phyloP scores from a whole-genome alignment of 2,113 vertebrate genomes.

The Mugil cephalus region DNA sequence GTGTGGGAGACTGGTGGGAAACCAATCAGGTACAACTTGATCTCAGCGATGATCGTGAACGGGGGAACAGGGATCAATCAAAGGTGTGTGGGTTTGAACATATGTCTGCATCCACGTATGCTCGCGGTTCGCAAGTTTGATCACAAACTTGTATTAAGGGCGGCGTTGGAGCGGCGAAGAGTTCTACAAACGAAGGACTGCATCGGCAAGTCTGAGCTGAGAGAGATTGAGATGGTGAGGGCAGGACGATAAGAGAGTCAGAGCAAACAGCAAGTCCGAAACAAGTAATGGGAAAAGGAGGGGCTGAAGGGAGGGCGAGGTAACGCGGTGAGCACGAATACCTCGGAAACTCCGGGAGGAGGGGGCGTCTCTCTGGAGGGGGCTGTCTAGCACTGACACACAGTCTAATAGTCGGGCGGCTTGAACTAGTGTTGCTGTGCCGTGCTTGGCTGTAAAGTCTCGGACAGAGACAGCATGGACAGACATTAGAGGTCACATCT shows the following conservation, averaged over 20 bases:
- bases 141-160: slow-evolving; percentile 33
- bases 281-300: slow-evolving; percentile 68
- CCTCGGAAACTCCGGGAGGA: slow-evolving; percentile 23
- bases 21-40: slow-evolving; percentile 45
- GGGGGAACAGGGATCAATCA: slow-evolving; percentile 17
- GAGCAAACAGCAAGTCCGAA: slow-evolving; percentile 54
- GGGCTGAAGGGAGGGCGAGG: slow-evolving; percentile 31
- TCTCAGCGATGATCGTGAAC: slow-evolving; percentile 10
- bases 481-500: slow-evolving; percentile 63
- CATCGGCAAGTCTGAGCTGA: slow-evolving; percentile 39
- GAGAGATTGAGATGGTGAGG: slow-evolving; percentile 52
- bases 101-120: neutral
- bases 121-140: too few species aligned
- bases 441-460: slow-evolving; percentile 18
- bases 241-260: slow-evolving; percentile 63
- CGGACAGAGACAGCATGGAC: slow-evolving; percentile 27
- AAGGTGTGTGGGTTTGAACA: slow-evolving; percentile 18
- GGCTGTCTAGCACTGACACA: slow-evolving; percentile 19
- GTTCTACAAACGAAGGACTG: slow-evolving; percentile 53
- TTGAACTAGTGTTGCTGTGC: slow-evolving; percentile 22
- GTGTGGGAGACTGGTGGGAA: slow-evolving; percentile 39
- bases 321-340: slow-evolving; percentile 18
- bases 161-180: slow-evolving; percentile 34
- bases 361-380: too few species aligned
- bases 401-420: slow-evolving; percentile 9